A percentile compares a stretch with the other conserved stretches of the same genome.
These are phyloP conservation scores for Hyposoter didymator DNA, from an alignment of 2,888 invertebrate species.

Conservation along the genomic window DNA sequence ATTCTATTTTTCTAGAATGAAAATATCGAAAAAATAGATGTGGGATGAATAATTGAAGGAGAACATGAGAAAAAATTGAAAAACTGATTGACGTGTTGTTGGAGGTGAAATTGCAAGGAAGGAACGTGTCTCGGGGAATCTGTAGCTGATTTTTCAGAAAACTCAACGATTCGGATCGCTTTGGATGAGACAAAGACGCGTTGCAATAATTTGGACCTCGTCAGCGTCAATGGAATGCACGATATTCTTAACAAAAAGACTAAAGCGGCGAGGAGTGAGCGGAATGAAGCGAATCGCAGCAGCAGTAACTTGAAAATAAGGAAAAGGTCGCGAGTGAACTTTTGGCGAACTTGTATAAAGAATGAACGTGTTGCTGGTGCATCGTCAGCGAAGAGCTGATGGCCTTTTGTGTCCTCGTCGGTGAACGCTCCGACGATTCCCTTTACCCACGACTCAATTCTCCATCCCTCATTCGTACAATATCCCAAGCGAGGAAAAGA, in stretches of 20 bases:
- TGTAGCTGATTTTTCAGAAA: background rate
- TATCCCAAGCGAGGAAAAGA: conserved; percentile 48
- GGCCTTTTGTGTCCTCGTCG: conserved; percentile 65
- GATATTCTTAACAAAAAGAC: background rate
- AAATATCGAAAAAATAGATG: too few species aligned
- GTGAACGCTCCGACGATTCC: conserved; percentile 64
- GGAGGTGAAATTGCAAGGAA: background rate
- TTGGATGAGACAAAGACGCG: background rate
- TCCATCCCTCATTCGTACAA: conserved; percentile 29
- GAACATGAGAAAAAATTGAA: too few species aligned
- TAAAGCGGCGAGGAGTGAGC: background rate
- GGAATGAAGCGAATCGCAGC: background rate
- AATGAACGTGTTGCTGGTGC: conserved; percentile 13
- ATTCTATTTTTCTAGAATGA: too few species aligned
- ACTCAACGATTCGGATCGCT: background rate
- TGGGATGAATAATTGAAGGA: too few species aligned
- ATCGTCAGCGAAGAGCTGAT: conserved; percentile 43
- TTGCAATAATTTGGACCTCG: background rate
- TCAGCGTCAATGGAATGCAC: background rate
- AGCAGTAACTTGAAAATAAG: background rate
- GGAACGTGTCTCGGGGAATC: background rate
- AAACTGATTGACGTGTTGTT: too few species aligned
- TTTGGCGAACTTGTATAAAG: conserved; percentile 54
- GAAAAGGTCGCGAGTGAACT: conserved; percentile 47
- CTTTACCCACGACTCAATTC: conserved; percentile 57